Base-by-base conservation (phyloP, 2,888 invertebrate genomes). In the Conchocele bisecta region DNA sequence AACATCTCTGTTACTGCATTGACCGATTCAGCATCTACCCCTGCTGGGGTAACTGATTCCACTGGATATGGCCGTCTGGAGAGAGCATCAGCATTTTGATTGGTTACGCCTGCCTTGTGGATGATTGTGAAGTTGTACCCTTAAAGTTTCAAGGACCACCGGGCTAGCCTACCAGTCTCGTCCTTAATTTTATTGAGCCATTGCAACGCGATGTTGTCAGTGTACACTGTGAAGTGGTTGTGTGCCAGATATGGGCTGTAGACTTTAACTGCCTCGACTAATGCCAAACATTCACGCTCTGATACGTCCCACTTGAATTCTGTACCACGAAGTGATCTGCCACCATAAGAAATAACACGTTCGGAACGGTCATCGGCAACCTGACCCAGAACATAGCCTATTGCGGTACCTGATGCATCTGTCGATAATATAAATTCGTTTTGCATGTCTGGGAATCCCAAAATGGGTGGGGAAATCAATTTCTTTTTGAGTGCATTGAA, bases 261-360 rank as follows among this genome's bases (percentile, higher is more conserved):
- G n/a, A 65, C 59, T 50, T 69, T 61, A 26, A 81, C 70, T 13
- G 71, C 76, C 42, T 79, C 74, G 3, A 79, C 54, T 2, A 81
- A 22, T 46, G 79, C 81, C 29, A 81, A 39, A 60, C 79, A 75
- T 69, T 81, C 78, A n/a, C 54, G 53, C 50, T 81, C 78, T 59
- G 63, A 46, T 17, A 76, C 72, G 26, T 31, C 13, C 68, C 71
- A 81, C 44, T 72, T 79, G 2, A 15, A n/a, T 58, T 81, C 81
- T 44, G 60, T 57, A 7, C 58, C 56, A 7, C 67, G 31, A 13
- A 81, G 42, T 13, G 76, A 46, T 28, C 76, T 50, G 15, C 79
- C 76, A 17, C 72, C 74, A 67, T 75, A 79, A n/a, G 64, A 44
- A 17, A 77, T 73, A 7, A 75, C 79, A n/a, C 57, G 28, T 56